These are phyloP conservation scores for Phorcus lineatus DNA, from an alignment of 2,888 invertebrate genomes.

Conservation along the genomic window DNA sequence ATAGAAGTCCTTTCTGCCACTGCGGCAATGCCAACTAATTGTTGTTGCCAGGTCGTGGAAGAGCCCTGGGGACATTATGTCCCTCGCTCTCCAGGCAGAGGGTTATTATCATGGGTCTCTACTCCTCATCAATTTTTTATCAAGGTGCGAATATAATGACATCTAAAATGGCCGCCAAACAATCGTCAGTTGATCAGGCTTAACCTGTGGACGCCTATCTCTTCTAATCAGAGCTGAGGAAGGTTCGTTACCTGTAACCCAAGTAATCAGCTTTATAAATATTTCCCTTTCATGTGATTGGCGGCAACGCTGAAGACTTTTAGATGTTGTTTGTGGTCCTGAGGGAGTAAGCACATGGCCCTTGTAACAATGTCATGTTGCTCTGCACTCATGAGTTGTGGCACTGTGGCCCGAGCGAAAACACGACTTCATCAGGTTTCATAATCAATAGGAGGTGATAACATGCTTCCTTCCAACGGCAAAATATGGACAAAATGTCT, in stretches of 20 bases:
- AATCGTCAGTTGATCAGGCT: not conserved
- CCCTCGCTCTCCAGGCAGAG: not conserved
- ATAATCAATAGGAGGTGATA: conserved; percentile 14
- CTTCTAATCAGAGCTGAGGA: not conserved
- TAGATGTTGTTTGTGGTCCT: not conserved
- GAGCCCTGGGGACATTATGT: not conserved
- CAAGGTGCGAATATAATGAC: not conserved
- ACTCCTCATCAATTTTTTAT: conserved; percentile 4
- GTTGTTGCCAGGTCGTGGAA: not conserved
- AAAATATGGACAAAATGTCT: conserved; percentile 5
- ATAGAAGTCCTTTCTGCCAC: not conserved
- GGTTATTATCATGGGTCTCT: no score
- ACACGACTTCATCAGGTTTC: not conserved
- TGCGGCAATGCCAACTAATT: not conserved
- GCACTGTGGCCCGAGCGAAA: not conserved
- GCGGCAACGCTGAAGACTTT: not conserved
- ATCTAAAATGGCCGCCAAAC: conserved; percentile 13
- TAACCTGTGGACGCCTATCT: not conserved
- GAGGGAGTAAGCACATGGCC: not conserved
- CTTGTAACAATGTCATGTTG: not conserved
- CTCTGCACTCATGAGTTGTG: not conserved
- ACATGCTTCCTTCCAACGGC: not conserved
- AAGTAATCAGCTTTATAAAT: conserved; percentile 29
- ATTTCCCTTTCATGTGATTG: conserved; percentile 28
- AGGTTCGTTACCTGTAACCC: not conserved